Evolutionary conservation across 2,113 vertebrate species (phyloP), one percentile per base, ranked within the genome.

Genomic region (Mormoops blainvillei): DNA sequence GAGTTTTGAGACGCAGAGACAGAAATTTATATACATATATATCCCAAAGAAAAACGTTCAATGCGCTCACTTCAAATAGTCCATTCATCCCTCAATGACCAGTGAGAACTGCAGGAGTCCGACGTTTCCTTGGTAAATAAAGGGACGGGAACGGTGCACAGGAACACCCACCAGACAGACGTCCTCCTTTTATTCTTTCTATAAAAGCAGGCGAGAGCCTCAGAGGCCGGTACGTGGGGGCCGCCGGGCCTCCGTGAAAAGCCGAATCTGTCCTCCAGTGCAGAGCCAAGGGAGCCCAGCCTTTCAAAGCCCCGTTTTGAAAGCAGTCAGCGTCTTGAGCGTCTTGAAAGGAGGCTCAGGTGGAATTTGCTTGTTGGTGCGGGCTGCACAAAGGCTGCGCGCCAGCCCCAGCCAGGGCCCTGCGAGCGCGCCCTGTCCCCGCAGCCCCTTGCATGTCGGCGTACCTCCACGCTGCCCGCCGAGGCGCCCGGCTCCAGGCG

Each of bases 41-140:
- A 13, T 54, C 52, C 77, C 86, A 83, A 93, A 90, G 83, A 86
- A 94, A 97, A 97, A 52, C 90, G 92, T 98, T 96, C 93, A 97
- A 48, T 94, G 94, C 73, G 95, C 94, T 97, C 61, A 88, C 96
- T 98, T 98, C 97, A 98, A 96, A 97, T 7, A 94, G 92, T 77
- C 94, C 91, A 58, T 95, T 96, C 94, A 94, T 89, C 92, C 97
- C 96, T 81, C 97, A 58, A 68, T 0, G 83, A 95, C 96, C 92
- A 96, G 84, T 68, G 67, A 91, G 97, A 98, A 96, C 95, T 67
- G 89, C 97, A 96, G 97, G 97, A 98, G 97, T 87, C 94, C 0
- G 86, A 87, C 90, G 58, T 93, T 90, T 92, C 97, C 93, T 83
- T 45, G 13, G 89, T 98, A 97, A 98, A 98, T 83, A 98, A 97